These are phyloP conservation scores for Liopterus haemorrhoidalis DNA, from an alignment of 2,888 invertebrate genomes.

Conservation along the genomic window DNA sequence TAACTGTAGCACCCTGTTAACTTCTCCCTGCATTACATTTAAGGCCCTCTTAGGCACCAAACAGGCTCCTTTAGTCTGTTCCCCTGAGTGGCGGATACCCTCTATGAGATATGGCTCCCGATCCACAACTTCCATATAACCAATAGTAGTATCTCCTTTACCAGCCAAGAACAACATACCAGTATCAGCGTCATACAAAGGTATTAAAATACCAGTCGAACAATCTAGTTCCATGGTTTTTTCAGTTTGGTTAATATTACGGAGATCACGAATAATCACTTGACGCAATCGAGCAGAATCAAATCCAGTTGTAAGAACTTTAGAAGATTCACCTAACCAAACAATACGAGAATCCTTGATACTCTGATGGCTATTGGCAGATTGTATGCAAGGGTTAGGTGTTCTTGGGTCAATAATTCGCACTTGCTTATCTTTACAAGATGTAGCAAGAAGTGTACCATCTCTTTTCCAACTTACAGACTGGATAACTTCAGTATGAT, in stretches of 20 bases:
- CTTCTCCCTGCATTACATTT: conserved; percentile 96
- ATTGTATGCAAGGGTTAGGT: conserved; percentile 53
- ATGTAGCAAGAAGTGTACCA: conserved; percentile 74
- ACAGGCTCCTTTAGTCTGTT: conserved; percentile 92
- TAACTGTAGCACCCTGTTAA: conserved; percentile 82
- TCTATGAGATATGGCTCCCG: conserved; percentile 86
- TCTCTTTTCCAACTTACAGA: conserved; percentile 86
- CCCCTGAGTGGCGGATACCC: conserved; percentile 81
- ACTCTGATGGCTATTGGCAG: conserved; percentile 76
- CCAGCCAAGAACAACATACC: conserved; percentile 93
- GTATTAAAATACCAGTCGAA: conserved; percentile 86
- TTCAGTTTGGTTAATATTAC: conserved; percentile 71
- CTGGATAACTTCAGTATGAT: conserved; percentile 81
- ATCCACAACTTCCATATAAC: conserved; percentile 85
- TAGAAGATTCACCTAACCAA: conserved; percentile 81
- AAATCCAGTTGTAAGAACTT: conserved; percentile 85
- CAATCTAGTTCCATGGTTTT: conserved; percentile 77
- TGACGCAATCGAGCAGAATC: conserved; percentile 81
- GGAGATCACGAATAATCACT: conserved; percentile 79
- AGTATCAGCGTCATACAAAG: conserved; percentile 87
- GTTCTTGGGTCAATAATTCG: conserved; percentile 79
- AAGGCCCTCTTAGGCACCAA: conserved; percentile 86
- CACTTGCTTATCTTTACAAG: conserved; percentile 87
- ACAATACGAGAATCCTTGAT: conserved; percentile 87
- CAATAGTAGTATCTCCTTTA: conserved; percentile 88